Conservation (phyloP, 1,140 invertebrate genomes). For the Cyclina sinensis region DNA sequence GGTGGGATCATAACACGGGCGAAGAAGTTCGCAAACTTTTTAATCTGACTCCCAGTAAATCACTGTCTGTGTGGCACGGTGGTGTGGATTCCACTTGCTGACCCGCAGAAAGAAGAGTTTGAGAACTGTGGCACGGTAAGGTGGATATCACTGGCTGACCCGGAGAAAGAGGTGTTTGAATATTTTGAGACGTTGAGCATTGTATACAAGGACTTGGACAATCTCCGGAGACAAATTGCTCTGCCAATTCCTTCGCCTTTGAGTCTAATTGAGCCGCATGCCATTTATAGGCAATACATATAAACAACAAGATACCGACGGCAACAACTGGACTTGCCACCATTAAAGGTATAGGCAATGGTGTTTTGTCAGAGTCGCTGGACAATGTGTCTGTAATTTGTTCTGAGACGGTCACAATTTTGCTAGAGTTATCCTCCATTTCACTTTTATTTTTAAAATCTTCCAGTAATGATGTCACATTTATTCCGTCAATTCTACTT, state of each 20-base stretch:
- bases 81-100: too few relatives aligned
- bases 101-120: too few relatives aligned
- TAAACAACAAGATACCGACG: conserved; percentile 55
- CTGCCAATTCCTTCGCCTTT: conserved; percentile 44
- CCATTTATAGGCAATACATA: conserved; percentile 56
- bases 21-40: conserved; percentile 43
- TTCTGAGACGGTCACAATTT: not conserved
- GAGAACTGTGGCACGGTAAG: too few relatives aligned
- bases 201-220: conserved; percentile 36
- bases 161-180: not conserved
- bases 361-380: not conserved
- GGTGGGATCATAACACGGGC: conserved; percentile 6
- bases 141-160: not conserved
- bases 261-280: conserved; percentile 49
- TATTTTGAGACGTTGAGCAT: not conserved
- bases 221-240: not conserved
- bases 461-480: not conserved
- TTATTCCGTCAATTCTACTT: not conserved
- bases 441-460: not conserved
- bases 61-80: too few relatives aligned
- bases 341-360: conserved; percentile 49
- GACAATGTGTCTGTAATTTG: not conserved
- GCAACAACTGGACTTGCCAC: conserved; percentile 55
- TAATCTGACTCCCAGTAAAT: not conserved
- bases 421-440: not conserved